Conservation (phyloP, 2,888 invertebrate species). For the Drosophila barbarae region DNA sequence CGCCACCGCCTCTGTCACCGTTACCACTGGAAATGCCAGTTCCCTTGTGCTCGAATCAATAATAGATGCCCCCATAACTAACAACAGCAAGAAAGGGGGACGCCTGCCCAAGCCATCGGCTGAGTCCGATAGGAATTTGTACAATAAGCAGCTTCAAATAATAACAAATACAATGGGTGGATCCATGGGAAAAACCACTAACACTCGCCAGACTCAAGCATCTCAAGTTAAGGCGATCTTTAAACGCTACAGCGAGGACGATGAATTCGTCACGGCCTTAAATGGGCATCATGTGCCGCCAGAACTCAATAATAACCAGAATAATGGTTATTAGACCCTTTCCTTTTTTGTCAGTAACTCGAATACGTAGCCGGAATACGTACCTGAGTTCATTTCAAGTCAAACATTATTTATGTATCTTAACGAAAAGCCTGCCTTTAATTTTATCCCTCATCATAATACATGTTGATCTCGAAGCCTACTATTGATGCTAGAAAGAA, state of each 20-base stretch:
- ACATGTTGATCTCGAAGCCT: constrained; percentile 4
- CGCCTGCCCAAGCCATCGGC: constrained; percentile 56
- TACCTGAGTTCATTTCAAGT: constrained; percentile 1
- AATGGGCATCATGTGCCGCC: constrained; percentile 14
- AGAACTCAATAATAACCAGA: constrained; percentile 61
- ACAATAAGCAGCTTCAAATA: constrained; percentile 67
- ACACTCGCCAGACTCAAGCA: constrained; percentile 10
- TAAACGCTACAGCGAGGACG: constrained; percentile 64
- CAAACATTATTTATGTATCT: background rate
- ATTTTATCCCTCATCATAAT: background rate
- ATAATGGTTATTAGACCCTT: constrained; percentile 1
- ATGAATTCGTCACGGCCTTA: constrained; percentile 45
- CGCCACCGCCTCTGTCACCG: constrained; percentile 5
- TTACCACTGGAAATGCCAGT: constrained; percentile 10
- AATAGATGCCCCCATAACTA: constrained; percentile 15
- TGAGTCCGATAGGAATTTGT: constrained; percentile 60
- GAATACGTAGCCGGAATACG: constrained; percentile 30
- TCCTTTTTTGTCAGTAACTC: background rate
- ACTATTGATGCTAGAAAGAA: background rate
- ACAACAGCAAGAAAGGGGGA: constrained; percentile 47
- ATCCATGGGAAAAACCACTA: constrained; percentile 36
- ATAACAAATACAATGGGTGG: constrained; percentile 69
- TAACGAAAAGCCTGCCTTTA: constrained; percentile 8
- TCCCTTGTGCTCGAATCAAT: constrained; percentile 9
- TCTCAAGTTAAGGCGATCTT: constrained; percentile 49